Evolutionary conservation across 2,113 vertebrate genomes (phyloP).

Genomic region (Sander lucioperca): DNA sequence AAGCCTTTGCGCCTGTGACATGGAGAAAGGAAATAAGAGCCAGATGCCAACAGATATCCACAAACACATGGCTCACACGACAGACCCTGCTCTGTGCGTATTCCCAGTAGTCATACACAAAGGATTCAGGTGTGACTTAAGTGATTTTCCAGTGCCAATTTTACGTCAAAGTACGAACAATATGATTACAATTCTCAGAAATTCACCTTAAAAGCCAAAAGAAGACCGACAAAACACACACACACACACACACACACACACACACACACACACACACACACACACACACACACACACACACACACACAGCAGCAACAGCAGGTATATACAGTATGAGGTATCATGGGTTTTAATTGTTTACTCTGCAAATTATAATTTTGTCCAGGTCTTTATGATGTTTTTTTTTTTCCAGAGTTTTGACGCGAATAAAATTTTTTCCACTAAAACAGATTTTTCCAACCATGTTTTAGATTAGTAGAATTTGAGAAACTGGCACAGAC

Average conservation of each 20-base stretch:
- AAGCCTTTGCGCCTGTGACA: slow-evolving; percentile 79
- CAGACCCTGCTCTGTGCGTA: slow-evolving; percentile 42
- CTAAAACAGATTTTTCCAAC: slow-evolving; percentile 52
- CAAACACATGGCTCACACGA: slow-evolving; percentile 80
- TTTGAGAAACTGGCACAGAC: slow-evolving; percentile 39
- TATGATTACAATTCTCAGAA: slow-evolving; percentile 30
- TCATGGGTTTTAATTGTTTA: slow-evolving; percentile 53
- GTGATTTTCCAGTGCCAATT: slow-evolving; percentile 63
- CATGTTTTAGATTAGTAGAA: slow-evolving; percentile 61
- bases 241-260: slow-evolving; percentile 28
- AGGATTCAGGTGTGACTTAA: slow-evolving; percentile 67
- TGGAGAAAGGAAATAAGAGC: slow-evolving; percentile 84
- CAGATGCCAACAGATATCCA: slow-evolving; percentile 86
- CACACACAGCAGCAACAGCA: slow-evolving; percentile 8
- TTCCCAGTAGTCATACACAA: slow-evolving; percentile 42
- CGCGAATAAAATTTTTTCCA: slow-evolving; percentile 45
- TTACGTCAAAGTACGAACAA: slow-evolving; percentile 10
- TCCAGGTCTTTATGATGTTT: slow-evolving; percentile 39
- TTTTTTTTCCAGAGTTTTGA: slow-evolving; percentile 49
- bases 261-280: slow-evolving; percentile 23
- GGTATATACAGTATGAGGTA: background rate
- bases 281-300: slow-evolving; percentile 22
- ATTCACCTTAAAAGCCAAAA: slow-evolving; percentile 35
- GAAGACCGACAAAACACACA: background rate
- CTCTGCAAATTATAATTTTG: slow-evolving; percentile 48